Evolutionary conservation across 2,797 vertebrate species (phyloP), one percentile per base, ranked within the genome.

Genomic region (Potorous gilbertii): DNA sequence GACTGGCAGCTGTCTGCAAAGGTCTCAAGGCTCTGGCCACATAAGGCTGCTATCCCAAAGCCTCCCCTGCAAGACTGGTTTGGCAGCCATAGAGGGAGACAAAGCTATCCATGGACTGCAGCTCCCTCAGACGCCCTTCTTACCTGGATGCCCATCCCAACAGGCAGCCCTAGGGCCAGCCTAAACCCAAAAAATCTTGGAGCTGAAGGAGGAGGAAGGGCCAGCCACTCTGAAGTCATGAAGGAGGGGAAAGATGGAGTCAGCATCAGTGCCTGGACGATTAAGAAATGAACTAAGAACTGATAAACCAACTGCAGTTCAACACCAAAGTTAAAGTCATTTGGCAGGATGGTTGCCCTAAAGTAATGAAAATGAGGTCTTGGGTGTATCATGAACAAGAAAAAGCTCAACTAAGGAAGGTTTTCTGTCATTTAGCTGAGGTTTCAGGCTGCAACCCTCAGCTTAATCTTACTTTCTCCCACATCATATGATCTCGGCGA

Each of bases 261-360:
- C 10, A 87, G 46, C 92, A 96, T 92, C 59, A 95, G 52, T 91
- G 92, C n/a, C 66, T 81, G 66, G n/a, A 81, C n/a, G 10, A 24
- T 29, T 8, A 40, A 46, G 8, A 81, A 21, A 46, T 46, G n/a
- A 40, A 81, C 24, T 40, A n/a, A 46, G n/a, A 40, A 81, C 9
- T 46, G 40, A 81, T 46, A 46, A 81, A 46, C 6, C n/a, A 81
- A 46, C 0, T 40, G 18, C 11, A 62, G 31, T 16, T 34, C 8
- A n/a, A 62, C 1, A 34, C 31, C 66, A 81, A 81, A 81, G 40
- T n/a, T 74, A 93, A 95, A 13, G 55, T 34, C 55, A 62, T n/a
- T 1, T 95, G 93, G 31, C 93, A 93, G 93, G 81, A 13, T 96
- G 59, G 94, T 0, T 55, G 57, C 5, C 52, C 66, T 91, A 89